A percentile compares a stretch with the other conserved stretches of the same genome.
Conservation (phyloP, 2,113 vertebrate genomes). For the Thunnus thynnus region DNA sequence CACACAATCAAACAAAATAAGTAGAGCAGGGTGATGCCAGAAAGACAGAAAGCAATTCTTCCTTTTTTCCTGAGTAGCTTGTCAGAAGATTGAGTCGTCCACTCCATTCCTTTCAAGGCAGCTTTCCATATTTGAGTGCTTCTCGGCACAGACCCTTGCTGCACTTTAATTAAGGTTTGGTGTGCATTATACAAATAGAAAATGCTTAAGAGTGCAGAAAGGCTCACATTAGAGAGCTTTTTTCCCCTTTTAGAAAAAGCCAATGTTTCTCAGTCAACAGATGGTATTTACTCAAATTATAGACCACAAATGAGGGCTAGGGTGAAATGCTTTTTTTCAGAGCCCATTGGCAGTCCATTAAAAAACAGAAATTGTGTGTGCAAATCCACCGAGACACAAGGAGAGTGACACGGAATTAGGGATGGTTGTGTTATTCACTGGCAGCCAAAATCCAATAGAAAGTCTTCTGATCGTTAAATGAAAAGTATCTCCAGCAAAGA, state of each 20-base stretch:
- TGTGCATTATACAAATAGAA: constrained; percentile 55
- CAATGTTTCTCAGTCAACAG: constrained; percentile 67
- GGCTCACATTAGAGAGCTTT: constrained; percentile 37
- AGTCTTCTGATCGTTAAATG: constrained; percentile 56
- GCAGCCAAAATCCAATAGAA: constrained; percentile 54
- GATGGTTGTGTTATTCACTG: constrained; percentile 41
- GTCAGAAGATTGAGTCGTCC: constrained; percentile 68
- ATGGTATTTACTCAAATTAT: constrained; percentile 67
- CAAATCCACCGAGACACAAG: constrained; percentile 51
- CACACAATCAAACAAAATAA: constrained; percentile 51
- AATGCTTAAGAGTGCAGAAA: constrained; percentile 58
- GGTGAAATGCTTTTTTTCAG: constrained; percentile 37
- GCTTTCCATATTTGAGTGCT: constrained; percentile 66
- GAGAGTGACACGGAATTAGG: constrained; percentile 51
- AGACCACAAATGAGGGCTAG: constrained; percentile 55
- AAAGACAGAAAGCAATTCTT: constrained; percentile 45
- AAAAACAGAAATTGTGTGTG: constrained; percentile 28
- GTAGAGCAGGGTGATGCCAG: constrained; percentile 17
- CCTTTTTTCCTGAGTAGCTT: constrained; percentile 46
- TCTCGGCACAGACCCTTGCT: constrained; percentile 47
- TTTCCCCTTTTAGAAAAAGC: constrained; percentile 4
- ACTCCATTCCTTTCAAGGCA: constrained; percentile 56
- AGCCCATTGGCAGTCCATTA: constrained; percentile 65
- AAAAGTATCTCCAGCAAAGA: constrained; percentile 56
- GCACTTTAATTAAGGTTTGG: constrained; percentile 72